Percentiles rank a stretch among this genome's conserved stretches.
These are phyloP conservation scores for Crypturellus undulatus DNA, from an alignment of 2,113 vertebrate species.

Conservation along the genomic window DNA sequence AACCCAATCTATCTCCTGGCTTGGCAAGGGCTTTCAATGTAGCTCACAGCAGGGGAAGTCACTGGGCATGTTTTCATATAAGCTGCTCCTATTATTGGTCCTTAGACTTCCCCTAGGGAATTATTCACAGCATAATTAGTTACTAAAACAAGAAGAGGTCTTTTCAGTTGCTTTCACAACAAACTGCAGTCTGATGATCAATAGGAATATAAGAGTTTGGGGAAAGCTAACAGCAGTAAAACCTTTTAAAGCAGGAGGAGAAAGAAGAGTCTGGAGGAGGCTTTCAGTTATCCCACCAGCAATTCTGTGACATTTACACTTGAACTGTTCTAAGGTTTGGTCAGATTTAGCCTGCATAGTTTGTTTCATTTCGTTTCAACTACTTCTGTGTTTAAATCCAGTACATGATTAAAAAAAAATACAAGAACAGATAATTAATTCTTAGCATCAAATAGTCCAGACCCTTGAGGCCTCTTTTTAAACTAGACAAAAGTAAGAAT, in stretches of 20 bases:
- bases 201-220: neutral
- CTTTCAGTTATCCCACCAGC: neutral
- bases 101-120: neutral
- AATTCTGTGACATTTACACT: neutral
- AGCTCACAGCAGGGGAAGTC: constrained; percentile 22
- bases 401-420: accelerated
- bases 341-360: neutral
- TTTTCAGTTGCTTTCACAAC: constrained; percentile 10
- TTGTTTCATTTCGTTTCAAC: neutral
- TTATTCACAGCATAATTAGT: constrained; percentile 10
- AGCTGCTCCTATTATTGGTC: neutral
- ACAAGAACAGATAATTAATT: neutral
- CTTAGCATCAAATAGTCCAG: neutral
- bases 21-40: constrained; percentile 38
- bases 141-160: constrained; percentile 8
- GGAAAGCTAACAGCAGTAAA: neutral
- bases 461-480: neutral
- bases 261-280: neutral
- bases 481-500: neutral
- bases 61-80: constrained; percentile 2
- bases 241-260: neutral
- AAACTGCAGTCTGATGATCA: neutral
- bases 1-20: constrained; percentile 54
- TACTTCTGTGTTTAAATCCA: neutral
- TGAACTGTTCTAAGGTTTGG: neutral